Evolutionary conservation across 2,797 vertebrate species (phyloP).

Genomic region (Ptychobarbus kaznakovi): DNA sequence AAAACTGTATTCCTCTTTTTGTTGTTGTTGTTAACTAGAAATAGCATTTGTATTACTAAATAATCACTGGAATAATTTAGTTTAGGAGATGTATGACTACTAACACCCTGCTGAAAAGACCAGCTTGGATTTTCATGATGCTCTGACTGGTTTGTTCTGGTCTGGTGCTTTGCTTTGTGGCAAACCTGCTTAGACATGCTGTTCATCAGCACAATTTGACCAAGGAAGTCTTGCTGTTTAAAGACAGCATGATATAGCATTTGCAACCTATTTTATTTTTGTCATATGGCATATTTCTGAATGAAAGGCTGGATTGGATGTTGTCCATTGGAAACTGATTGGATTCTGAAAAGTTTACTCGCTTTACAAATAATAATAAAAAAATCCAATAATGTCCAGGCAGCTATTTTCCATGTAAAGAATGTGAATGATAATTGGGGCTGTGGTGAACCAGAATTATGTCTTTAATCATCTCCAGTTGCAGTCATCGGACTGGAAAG

Average conservation of each 20-base stretch:
- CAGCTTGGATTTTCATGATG: too few species aligned
- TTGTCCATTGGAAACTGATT: background rate
- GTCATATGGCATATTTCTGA: background rate
- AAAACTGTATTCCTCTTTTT: conserved; percentile 35
- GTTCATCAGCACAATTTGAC: background rate
- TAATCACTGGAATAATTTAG: background rate
- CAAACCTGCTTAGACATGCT: background rate
- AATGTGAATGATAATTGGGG: background rate
- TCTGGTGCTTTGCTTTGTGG: background rate
- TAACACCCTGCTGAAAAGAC: conserved; percentile 26
- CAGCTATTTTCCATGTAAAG: background rate
- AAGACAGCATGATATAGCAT: background rate
- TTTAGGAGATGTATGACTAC: conserved; percentile 1
- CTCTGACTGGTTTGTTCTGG: too few species aligned
- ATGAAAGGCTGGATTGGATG: background rate
- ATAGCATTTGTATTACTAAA: conserved; percentile 6
- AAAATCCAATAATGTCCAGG: background rate
- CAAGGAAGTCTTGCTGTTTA: background rate
- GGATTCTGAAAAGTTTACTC: background rate
- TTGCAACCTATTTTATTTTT: background rate
- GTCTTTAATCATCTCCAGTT: background rate
- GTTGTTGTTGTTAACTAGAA: conserved; percentile 38
- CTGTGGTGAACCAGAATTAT: background rate
- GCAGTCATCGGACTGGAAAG: background rate
- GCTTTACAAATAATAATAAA: background rate